Conservation (phyloP, 2,888 invertebrate species). For the Spilarctia lutea region DNA sequence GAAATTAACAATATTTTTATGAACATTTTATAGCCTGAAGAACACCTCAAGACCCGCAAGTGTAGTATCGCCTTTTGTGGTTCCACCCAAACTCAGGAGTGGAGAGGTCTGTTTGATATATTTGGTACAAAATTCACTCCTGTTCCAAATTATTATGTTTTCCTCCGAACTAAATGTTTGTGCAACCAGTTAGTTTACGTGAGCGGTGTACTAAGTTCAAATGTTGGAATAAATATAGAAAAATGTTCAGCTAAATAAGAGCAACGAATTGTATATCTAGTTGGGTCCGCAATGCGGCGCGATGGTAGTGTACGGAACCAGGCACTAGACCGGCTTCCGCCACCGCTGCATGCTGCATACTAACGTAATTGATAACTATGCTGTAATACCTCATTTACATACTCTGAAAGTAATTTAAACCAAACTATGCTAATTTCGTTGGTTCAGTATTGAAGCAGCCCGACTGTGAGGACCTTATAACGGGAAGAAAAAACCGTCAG, state of each 20-base stretch:
- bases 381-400: slow-evolving; percentile 20
- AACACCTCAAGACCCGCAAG: too few species aligned
- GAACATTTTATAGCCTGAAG: too few species aligned
- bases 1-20: too few species aligned
- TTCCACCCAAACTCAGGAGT: too few species aligned
- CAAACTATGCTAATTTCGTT: background rate
- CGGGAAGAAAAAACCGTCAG: background rate
- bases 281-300: slow-evolving; percentile 51
- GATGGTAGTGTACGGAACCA: slow-evolving; percentile 41
- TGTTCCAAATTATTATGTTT: background rate
- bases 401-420: slow-evolving; percentile 3
- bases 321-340: slow-evolving; percentile 27
- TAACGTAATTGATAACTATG: slow-evolving; percentile 37
- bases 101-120: too few species aligned
- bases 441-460: background rate
- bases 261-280: slow-evolving; percentile 31
- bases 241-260: background rate
- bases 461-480: background rate
- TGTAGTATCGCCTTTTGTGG: too few species aligned
- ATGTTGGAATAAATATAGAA: background rate
- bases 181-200: background rate
- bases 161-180: background rate
- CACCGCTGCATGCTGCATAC: slow-evolving; percentile 34
- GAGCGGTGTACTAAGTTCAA: background rate
- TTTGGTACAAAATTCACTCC: background rate